phyloP scores from a whole-genome alignment of 2,888 invertebrate species.

The Theodoxus fluviatilis region DNA sequence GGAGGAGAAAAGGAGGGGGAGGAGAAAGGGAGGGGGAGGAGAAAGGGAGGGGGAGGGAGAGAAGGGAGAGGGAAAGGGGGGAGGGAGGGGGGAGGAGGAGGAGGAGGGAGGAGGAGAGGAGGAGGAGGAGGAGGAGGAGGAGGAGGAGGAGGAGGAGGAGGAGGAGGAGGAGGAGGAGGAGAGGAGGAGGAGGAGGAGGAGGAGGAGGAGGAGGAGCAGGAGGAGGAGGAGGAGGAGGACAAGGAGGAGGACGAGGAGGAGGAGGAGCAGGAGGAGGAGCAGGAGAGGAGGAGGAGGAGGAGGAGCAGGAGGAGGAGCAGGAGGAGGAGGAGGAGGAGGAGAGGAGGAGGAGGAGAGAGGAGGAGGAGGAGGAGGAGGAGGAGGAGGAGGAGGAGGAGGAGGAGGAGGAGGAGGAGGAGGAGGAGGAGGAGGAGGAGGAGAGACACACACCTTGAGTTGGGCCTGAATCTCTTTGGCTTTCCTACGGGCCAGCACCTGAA shows the following conservation, averaged over 20 bases:
- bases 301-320: background rate
- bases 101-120: background rate
- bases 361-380: no score
- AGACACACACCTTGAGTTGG: slow-evolving; percentile 33
- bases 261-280: background rate
- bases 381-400: no score
- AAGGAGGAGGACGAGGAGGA: background rate
- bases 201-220: slow-evolving; percentile 4
- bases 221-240: background rate
- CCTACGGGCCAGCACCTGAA: slow-evolving; percentile 98
- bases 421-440: no score
- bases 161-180: background rate
- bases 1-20: background rate
- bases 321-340: background rate
- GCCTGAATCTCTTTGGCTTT: slow-evolving; percentile 95
- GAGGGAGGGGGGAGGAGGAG: background rate
- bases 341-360: no score
- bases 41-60: background rate
- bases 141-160: background rate
- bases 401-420: no score
- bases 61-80: background rate
- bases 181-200: background rate
- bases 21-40: background rate
- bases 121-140: background rate
- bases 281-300: background rate